Conservation (phyloP, 2,888 invertebrate species). For the Cremastinae sp. region DNA sequence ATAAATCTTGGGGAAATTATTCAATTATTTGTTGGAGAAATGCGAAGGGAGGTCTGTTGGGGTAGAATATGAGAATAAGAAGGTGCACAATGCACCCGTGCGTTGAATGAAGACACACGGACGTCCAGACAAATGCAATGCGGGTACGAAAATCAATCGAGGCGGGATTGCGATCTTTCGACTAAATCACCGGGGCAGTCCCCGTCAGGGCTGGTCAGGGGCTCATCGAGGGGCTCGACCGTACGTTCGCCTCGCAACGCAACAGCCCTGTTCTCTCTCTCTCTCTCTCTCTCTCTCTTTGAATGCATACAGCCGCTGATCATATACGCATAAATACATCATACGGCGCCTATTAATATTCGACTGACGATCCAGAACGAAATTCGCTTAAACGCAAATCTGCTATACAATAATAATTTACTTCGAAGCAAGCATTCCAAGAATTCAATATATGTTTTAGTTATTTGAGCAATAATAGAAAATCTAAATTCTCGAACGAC, state of each 20-base stretch:
- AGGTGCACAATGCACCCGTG: background rate
- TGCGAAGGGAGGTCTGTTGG: background rate
- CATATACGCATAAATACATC: background rate
- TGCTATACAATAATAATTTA: too few relatives aligned
- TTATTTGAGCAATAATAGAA: too few relatives aligned
- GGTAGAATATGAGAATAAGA: background rate
- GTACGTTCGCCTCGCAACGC: slow-evolving; percentile 42
- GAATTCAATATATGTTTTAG: too few relatives aligned
- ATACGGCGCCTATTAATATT: too few relatives aligned
- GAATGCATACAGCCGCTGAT: background rate
- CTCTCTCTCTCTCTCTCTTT: too few relatives aligned
- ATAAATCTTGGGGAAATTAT: too few relatives aligned
- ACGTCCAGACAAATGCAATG: slow-evolving; percentile 56
- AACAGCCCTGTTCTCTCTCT: background rate
- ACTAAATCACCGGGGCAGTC: slow-evolving; percentile 69
- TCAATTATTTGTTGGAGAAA: background rate
- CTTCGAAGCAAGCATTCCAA: too few relatives aligned
- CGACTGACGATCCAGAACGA: too few relatives aligned
- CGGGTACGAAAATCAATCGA: slow-evolving; percentile 71
- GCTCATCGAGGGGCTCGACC: slow-evolving; percentile 61
- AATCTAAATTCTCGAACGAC: too few relatives aligned
- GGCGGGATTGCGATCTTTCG: slow-evolving; percentile 69
- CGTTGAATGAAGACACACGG: background rate
- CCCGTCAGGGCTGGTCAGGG: slow-evolving; percentile 64
- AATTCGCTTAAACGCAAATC: too few relatives aligned